Conservation (phyloP, 2,113 vertebrate genomes). For the Pelecanoides urinatrix region DNA sequence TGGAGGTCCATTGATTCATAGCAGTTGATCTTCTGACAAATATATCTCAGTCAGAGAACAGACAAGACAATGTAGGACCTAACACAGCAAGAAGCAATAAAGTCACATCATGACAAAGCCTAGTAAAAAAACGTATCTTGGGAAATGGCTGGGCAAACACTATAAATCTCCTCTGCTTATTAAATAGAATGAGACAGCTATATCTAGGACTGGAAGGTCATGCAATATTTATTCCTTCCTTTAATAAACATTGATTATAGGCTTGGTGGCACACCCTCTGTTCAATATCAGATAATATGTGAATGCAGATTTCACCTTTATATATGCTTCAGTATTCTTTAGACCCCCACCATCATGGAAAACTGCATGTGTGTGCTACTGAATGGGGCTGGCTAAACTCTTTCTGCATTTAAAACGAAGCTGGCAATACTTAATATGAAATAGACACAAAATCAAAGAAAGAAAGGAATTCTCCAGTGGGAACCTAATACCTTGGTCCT, state of each 20-base stretch:
- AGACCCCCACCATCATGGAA: background rate
- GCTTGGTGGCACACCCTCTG: background rate
- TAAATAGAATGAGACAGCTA: background rate
- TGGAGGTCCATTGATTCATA: background rate
- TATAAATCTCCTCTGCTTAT: background rate
- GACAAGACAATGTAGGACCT: background rate
- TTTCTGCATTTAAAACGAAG: background rate
- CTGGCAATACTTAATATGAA: background rate
- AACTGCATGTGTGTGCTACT: background rate
- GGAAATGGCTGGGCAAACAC: background rate
- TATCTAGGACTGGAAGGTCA: background rate
- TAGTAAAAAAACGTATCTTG: background rate
- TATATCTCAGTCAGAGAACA: background rate
- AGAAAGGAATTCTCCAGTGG: background rate
- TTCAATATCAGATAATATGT: background rate
- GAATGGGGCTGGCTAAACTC: background rate
- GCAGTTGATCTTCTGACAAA: background rate
- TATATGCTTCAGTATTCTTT: background rate
- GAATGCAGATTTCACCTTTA: background rate
- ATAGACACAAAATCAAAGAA: background rate
- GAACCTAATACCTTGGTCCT: background rate
- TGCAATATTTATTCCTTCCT: background rate
- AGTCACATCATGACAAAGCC: background rate
- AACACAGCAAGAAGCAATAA: background rate
- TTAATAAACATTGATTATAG: background rate